Base-by-base conservation (phyloP, 2,797 vertebrate species). In the Erethizon dorsatum region DNA sequence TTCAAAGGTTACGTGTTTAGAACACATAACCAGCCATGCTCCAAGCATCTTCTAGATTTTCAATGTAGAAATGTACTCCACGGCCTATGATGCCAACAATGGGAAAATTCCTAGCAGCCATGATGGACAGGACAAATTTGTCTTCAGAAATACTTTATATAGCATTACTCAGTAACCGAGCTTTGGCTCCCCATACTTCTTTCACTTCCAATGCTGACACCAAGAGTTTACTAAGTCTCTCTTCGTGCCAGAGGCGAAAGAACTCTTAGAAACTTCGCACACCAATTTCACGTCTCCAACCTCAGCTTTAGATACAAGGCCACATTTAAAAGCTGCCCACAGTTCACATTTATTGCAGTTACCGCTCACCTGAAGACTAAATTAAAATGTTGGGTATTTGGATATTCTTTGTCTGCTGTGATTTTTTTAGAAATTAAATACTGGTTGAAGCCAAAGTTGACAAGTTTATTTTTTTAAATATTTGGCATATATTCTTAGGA, bases 371-470 rank as follows among this genome's bases (percentile, higher is more conserved):
- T 67, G 50, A 37, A 95, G 56, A 91, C 20, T 82, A 83, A 92
- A 84, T 33, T 84, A 41, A 88, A 95, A 67, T 85, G 31, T 24
- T 79, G 5, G 7, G 3, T 91, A 91, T 95, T 94, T 94, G 56
- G 33, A 61, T 94, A 67, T 8, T 45, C 47, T 84, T 92, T 90
- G 37, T 83, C 59, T 79, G 31, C 15, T 26, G 5, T 54, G 69
- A 95, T 82, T 88, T 88, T 95, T 77, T 86, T 61, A 12, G 37
- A 67, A 65, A 71, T 96, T 88, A 94, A 90, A 15, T 56, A 75
- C 85, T 89, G 92, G 59, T 75, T 65, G 73, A 97, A 96, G 26
- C 88, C 61, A 96, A 59, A 57, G 45, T 88, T 91, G 75, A n/a
- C 78, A 93, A 61, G 54, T 69, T n/a, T 65, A 69, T 92, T 83